phyloP scores from a whole-genome alignment of 2,888 invertebrate genomes.

The Halocaridina rubra region DNA sequence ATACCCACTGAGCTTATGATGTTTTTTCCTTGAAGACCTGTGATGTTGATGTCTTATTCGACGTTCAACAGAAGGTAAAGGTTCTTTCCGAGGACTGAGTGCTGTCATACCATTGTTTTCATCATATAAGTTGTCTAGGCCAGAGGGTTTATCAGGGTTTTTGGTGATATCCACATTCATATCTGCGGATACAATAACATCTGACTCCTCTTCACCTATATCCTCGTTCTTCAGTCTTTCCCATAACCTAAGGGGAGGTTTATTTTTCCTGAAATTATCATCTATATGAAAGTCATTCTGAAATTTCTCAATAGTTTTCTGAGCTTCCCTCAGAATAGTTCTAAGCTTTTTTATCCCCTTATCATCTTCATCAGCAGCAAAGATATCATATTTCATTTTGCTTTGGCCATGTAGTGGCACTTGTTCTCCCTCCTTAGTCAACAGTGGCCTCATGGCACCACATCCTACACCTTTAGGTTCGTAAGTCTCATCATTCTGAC shows the following conservation, averaged over 20 bases:
- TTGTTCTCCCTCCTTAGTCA: neutral
- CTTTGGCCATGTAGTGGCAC: neutral
- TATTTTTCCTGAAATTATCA: neutral
- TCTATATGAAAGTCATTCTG: slow-evolving; percentile 52
- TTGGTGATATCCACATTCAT: too few species aligned
- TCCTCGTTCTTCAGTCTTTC: neutral
- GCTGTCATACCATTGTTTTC: neutral
- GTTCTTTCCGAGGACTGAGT: neutral
- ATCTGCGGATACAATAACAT: neutral
- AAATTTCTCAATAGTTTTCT: slow-evolving; percentile 46
- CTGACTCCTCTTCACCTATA: neutral
- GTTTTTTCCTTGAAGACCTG: too few species aligned
- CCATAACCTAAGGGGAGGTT: neutral
- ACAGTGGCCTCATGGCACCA: neutral
- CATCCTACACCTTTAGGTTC: neutral
- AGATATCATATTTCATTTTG: neutral
- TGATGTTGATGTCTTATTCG: neutral
- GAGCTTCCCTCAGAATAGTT: slow-evolving; percentile 53
- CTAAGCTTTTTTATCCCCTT: slow-evolving; percentile 37
- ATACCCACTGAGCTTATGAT: too few species aligned
- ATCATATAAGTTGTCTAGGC: neutral
- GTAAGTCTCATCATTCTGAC: slow-evolving; percentile 38
- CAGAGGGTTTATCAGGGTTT: neutral
- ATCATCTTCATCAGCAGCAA: slow-evolving; percentile 13
- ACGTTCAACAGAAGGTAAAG: neutral